These are phyloP conservation scores for Bimastos eiseni DNA, from an alignment of 2,888 invertebrate species.

Conservation along the genomic window DNA sequence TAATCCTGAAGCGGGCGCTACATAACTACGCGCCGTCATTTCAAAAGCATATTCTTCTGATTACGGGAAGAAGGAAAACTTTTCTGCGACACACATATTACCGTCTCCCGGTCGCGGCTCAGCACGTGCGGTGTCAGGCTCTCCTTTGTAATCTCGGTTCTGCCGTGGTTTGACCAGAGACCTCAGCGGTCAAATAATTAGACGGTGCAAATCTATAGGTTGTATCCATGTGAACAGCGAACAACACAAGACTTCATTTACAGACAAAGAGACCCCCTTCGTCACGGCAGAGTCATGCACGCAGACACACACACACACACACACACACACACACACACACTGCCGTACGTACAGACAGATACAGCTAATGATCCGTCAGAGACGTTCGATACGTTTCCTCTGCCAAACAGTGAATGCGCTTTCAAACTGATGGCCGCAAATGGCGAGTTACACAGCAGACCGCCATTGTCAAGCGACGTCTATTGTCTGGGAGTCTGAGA, in stretches of 20 bases:
- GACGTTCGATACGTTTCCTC: not conserved
- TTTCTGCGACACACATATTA: not conserved
- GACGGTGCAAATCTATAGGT: not conserved
- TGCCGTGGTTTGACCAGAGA: not conserved
- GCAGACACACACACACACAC: not conserved
- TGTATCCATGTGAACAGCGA: not conserved
- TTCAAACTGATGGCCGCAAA: not conserved
- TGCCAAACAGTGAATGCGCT: not conserved
- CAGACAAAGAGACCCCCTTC: not conserved
- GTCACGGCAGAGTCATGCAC: not conserved
- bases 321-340: not conserved
- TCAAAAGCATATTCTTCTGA: not conserved
- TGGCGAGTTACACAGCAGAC: not conserved
- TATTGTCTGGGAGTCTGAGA: not conserved
- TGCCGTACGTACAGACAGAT: not conserved
- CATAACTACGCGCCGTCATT: no score
- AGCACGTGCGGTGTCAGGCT: not conserved
- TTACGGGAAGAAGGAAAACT: not conserved
- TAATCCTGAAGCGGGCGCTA: no score
- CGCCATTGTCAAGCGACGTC: not conserved
- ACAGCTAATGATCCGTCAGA: not conserved
- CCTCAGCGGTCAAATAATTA: not conserved
- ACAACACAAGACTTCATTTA: not conserved
- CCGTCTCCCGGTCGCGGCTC: not conserved
- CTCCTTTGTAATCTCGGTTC: not conserved